Evolutionary conservation across 2,888 invertebrate species (phyloP).

Genomic region (Sicus ferrugineus): DNA sequence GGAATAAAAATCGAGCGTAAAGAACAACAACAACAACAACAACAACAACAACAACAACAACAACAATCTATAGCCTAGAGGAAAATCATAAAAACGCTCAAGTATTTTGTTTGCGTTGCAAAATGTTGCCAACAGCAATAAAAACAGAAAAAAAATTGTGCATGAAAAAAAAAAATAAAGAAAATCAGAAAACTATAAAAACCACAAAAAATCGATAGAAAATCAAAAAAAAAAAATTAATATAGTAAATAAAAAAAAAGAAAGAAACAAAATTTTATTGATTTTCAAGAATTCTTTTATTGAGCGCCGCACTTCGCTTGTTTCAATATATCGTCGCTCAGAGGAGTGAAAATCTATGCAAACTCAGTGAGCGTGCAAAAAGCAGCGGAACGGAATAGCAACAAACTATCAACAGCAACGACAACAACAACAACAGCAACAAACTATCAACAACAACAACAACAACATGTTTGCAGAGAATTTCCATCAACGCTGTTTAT

Average conservation of each 20-base stretch:
- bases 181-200: background rate
- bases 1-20: slow-evolving; percentile 35
- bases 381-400: background rate
- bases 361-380: too few species aligned
- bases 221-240: too few species aligned
- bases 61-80: background rate
- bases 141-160: background rate
- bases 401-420: background rate
- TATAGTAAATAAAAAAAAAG: too few species aligned
- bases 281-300: background rate
- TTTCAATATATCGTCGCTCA: too few species aligned
- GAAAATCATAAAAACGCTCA: too few species aligned
- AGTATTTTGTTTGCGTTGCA: too few species aligned
- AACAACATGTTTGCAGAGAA: background rate
- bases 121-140: background rate
- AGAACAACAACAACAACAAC: background rate
- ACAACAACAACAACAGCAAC: background rate
- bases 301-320: too few species aligned
- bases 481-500: background rate
- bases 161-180: background rate
- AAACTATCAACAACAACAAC: background rate
- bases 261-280: background rate
- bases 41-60: background rate
- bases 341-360: too few species aligned
- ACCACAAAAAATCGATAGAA: background rate